Evolutionary conservation across 2,797 vertebrate genomes (phyloP).

Genomic region (Limosa lapponica): DNA sequence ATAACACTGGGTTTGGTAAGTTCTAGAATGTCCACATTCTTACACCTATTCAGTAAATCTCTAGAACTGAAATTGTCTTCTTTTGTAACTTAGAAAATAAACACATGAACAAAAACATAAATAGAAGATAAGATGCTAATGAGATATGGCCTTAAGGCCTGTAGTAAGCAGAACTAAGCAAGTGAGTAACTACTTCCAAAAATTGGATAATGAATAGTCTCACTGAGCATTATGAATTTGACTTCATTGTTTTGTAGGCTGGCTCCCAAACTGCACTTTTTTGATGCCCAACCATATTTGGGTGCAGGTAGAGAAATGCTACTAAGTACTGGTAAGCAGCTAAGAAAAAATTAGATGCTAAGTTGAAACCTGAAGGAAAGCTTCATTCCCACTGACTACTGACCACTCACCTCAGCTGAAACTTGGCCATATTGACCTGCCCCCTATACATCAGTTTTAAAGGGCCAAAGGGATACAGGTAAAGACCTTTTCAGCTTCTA

Average conservation of each 20-base stretch:
- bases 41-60: not conserved
- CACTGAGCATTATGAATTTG: not conserved
- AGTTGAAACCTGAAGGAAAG: not conserved
- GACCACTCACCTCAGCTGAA: not conserved
- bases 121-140: not conserved
- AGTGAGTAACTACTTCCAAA: not conserved
- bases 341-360: not conserved
- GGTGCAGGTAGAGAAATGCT: not conserved
- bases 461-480: not conserved
- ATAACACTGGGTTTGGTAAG: not conserved
- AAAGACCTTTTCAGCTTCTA: not conserved
- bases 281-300: not conserved
- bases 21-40: not conserved
- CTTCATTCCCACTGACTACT: not conserved
- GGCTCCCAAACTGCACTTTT: not conserved
- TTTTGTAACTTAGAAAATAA: not conserved
- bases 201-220: not conserved
- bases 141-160: rapidly evolving
- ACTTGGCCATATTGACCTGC: not conserved
- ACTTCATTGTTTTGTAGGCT: not conserved
- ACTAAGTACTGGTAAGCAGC: not conserved
- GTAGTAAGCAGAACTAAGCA: not conserved
- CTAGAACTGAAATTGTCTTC: not conserved
- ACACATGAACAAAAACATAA: not conserved
- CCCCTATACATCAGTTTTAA: not conserved